These are phyloP conservation scores for Drosophila putrida DNA, from an alignment of 2,888 invertebrate genomes.

Conservation along the genomic window DNA sequence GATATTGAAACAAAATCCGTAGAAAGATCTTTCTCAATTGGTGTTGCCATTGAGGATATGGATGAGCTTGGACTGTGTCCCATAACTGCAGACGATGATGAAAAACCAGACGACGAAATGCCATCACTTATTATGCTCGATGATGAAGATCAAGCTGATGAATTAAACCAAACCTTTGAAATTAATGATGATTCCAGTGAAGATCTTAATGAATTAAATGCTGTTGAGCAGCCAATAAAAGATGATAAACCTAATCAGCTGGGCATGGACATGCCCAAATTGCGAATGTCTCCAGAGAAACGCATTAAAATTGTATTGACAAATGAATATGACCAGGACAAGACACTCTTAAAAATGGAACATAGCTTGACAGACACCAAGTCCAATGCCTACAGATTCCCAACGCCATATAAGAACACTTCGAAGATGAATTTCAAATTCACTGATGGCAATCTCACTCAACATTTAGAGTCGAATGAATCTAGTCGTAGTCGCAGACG, in stretches of 20 bases:
- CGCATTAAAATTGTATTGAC: conserved; percentile 30
- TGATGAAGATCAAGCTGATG: conserved; percentile 51
- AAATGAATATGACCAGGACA: conserved; percentile 11
- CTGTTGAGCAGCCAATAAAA: not conserved
- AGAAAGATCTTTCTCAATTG: not conserved
- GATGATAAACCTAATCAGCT: not conserved
- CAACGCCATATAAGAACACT: conserved; percentile 40
- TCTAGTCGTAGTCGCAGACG: conserved; percentile 72
- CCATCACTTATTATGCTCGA: conserved; percentile 64
- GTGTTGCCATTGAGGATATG: conserved; percentile 32
- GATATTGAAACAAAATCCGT: not conserved
- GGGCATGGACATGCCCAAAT: conserved; percentile 2
- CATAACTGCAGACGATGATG: conserved; percentile 34
- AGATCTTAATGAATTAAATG: not conserved
- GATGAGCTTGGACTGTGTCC: conserved; percentile 70
- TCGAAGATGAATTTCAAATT: conserved; percentile 27
- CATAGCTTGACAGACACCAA: not conserved
- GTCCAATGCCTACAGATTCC: conserved; percentile 2
- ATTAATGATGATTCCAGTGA: conserved; percentile 11
- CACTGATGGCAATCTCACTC: conserved; percentile 4
- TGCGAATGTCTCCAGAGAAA: not conserved
- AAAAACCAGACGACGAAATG: conserved; percentile 61
- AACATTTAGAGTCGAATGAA: not conserved
- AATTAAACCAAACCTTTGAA: conserved; percentile 29
- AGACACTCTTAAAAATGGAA: conserved; percentile 21